phyloP scores from a whole-genome alignment of 2,888 invertebrate genomes.

The Pedicia rivosa region DNA sequence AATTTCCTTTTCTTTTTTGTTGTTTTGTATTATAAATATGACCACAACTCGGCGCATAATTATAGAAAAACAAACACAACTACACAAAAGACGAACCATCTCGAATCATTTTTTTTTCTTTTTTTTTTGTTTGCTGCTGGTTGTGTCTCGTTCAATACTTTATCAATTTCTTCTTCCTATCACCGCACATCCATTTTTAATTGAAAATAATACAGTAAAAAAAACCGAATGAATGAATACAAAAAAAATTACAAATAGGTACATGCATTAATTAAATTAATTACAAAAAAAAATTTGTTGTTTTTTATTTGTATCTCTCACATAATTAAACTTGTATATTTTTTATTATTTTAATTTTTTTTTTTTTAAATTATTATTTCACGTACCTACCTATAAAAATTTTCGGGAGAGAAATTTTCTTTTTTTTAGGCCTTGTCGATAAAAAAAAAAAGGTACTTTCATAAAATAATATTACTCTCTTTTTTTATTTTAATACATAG shows the following conservation, averaged over 20 bases:
- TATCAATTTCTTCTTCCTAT: background rate
- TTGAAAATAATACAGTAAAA: too few species aligned
- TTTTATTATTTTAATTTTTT: background rate
- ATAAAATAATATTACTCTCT: too few species aligned
- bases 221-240: background rate
- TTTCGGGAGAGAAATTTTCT: too few species aligned
- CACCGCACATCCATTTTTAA: background rate
- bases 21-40: slow-evolving; percentile 5
- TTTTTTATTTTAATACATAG: too few species aligned
- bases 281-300: background rate
- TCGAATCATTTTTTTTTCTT: slow-evolving; percentile 5
- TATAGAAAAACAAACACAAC: slow-evolving; percentile 3
- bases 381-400: background rate
- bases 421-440: too few species aligned
- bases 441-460: too few species aligned
- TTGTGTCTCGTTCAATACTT: too few species aligned
- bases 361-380: background rate
- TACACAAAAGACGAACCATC: slow-evolving; percentile 5
- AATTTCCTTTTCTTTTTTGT: slow-evolving; percentile 3
- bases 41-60: slow-evolving; percentile 6
- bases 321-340: background rate
- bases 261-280: background rate
- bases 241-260: background rate
- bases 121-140: background rate
- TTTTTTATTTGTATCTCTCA: background rate